Evolutionary conservation across 2,888 invertebrate species (phyloP), one percentile per base, ranked within the genome.

Genomic region (Slavum lentiscoides): DNA sequence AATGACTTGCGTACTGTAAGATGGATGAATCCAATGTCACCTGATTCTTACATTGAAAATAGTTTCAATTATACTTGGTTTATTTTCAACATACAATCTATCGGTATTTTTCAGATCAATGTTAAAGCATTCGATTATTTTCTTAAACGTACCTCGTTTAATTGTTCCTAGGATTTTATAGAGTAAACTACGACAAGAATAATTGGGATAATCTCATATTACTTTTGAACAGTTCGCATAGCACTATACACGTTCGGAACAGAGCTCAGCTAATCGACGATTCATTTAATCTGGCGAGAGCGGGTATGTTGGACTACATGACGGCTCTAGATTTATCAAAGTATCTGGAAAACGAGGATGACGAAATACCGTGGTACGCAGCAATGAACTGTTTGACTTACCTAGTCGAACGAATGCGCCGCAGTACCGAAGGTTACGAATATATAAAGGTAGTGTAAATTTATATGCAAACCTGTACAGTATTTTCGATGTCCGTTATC

Each of bases 191-290:
- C 85, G 92, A 93, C 84, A 85, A 86, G 17, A 86, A 86, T 4
- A 93, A 93, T 85, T 93, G 93, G 93, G 86, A 89, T 69, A 85
- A 91, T 84, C 88, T 95, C 0, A 90, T 90, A 7, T 86, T 89
- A 23, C 90, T 93, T 74, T 86, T 95, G 15, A 89, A 90, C 83
- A 87, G 88, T 58, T 88, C 89, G 0, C 91, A n/a, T 85, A 87
- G 30, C 89, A 90, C 49, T 5, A 82, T 83, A 37, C 82, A 82
- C 59, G 73, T 73, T 66, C 86, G 91, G n/a, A 93, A 93, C 86
- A 89, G 92, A 84, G 94, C 93, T 6, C 94, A 95, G 87, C 89
- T 94, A 80, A 89, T 96, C 17, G 93, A 96, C 84, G 97, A 97
- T 86, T 89, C 92, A 4, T 88, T 93, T 84, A 91, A 91, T 86